Percentiles rank a stretch among this genome's conserved stretches.
Conservation (phyloP, 2,888 invertebrate species). For the Hirtodrosophila histrioides region DNA sequence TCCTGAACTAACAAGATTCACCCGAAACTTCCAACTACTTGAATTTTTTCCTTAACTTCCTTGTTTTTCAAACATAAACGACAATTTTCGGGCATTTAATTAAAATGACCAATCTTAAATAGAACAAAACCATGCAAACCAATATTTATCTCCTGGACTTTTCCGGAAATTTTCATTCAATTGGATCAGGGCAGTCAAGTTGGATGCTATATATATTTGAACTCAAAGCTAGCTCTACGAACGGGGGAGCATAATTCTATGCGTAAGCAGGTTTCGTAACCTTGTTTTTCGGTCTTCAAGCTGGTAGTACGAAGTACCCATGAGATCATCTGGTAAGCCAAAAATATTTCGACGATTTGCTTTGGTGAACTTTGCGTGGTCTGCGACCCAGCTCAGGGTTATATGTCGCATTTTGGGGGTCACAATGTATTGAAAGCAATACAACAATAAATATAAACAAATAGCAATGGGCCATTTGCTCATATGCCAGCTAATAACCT, state of each 20-base stretch:
- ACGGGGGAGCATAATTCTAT: slow-evolving; percentile 5
- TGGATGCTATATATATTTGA: no score
- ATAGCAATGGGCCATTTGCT: slow-evolving; percentile 8
- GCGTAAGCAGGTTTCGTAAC: slow-evolving; percentile 25
- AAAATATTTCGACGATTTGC: slow-evolving; percentile 36
- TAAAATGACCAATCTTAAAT: no score
- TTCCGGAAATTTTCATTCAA: no score
- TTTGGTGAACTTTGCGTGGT: slow-evolving; percentile 41
- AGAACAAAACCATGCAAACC: no score
- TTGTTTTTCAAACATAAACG: no score
- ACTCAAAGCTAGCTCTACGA: neutral
- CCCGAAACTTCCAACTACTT: no score
- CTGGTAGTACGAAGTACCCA: neutral
- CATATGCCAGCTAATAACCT: slow-evolving; percentile 1
- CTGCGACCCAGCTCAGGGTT: slow-evolving; percentile 68
- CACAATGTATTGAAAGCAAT: slow-evolving; percentile 41
- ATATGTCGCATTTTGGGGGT: slow-evolving; percentile 61
- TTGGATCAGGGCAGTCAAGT: no score
- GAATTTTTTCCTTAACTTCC: no score
- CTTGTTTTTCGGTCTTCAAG: slow-evolving; percentile 22
- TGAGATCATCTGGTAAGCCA: slow-evolving; percentile 44
- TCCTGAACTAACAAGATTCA: no score
- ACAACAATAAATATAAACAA: slow-evolving; percentile 14
- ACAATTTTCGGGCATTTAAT: no score
- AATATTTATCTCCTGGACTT: no score